These are phyloP conservation scores for Coptodon rendalli DNA, from an alignment of 2,113 vertebrate species.

Conservation along the genomic window DNA sequence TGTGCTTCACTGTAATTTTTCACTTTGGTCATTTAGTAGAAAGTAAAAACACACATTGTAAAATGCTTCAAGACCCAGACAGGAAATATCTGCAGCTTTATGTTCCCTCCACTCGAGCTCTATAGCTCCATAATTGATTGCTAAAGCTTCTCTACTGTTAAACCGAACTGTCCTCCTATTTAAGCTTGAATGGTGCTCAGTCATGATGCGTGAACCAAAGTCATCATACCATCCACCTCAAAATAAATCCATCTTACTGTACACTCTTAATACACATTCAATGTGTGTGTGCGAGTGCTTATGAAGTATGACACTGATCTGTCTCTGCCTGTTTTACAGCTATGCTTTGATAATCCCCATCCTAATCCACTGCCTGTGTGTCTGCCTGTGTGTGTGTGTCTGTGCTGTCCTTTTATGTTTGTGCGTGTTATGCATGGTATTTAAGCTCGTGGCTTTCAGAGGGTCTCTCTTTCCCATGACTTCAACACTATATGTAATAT, in stretches of 20 bases:
- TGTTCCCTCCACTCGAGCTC: background rate
- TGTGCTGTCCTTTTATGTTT: constrained; percentile 5
- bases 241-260: constrained; percentile 44
- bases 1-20: background rate
- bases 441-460: constrained; percentile 44
- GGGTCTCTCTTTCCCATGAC: constrained; percentile 46
- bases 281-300: constrained; percentile 12
- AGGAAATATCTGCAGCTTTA: constrained; percentile 22
- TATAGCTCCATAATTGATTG: constrained; percentile 15
- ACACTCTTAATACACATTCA: constrained; percentile 11
- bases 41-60: background rate
- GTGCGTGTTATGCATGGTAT: constrained; percentile 20
- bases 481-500: constrained; percentile 14
- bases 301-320: constrained; percentile 56
- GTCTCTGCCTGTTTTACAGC: constrained; percentile 57
- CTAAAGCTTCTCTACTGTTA: constrained; percentile 14
- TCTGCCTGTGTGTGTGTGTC: background rate
- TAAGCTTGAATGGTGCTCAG: background rate
- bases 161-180: background rate
- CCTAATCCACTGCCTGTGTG: constrained; percentile 51
- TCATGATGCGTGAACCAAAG: background rate
- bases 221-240: constrained; percentile 14
- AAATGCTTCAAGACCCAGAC: background rate
- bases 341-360: constrained; percentile 55
- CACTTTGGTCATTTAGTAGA: background rate